These are phyloP conservation scores for Rana temporaria DNA, from an alignment of 2,113 vertebrate species.

Conservation along the genomic window DNA sequence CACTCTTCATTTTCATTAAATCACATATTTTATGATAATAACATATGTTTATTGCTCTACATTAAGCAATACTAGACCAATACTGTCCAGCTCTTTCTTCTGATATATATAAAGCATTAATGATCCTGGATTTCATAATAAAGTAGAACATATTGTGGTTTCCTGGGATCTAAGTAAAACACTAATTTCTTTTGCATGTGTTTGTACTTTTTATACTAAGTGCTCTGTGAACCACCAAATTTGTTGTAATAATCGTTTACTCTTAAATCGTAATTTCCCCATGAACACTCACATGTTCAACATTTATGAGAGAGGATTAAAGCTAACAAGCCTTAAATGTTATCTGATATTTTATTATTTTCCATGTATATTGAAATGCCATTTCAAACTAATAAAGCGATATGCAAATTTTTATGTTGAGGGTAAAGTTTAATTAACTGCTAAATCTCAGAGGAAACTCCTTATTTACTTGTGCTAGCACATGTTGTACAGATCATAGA, in stretches of 20 bases:
- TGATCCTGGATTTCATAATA: no score
- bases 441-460: conserved; percentile 36
- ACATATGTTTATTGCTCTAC: no score
- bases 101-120: no score
- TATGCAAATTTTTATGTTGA: conserved; percentile 42
- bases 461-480: conserved; percentile 29
- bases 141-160: background rate
- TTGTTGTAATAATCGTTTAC: background rate
- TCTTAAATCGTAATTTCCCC: background rate
- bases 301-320: conserved; percentile 42
- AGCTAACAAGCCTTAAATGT: conserved; percentile 50
- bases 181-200: background rate
- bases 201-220: background rate
- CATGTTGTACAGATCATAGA: conserved; percentile 23
- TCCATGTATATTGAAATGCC: conserved; percentile 17
- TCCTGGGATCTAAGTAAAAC: background rate
- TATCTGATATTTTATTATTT: conserved; percentile 49
- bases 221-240: conserved; percentile 12
- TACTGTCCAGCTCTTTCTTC: no score
- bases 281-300: conserved; percentile 24
- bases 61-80: no score
- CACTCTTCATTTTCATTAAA: no score
- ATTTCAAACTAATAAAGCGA: conserved; percentile 33
- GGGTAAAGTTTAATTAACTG: conserved; percentile 52
- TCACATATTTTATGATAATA: no score